A percentile compares a stretch with the other conserved stretches of the same genome.
These are phyloP conservation scores for Hemibagrus guttatus DNA, from an alignment of 2,797 vertebrate species.

Conservation along the genomic window DNA sequence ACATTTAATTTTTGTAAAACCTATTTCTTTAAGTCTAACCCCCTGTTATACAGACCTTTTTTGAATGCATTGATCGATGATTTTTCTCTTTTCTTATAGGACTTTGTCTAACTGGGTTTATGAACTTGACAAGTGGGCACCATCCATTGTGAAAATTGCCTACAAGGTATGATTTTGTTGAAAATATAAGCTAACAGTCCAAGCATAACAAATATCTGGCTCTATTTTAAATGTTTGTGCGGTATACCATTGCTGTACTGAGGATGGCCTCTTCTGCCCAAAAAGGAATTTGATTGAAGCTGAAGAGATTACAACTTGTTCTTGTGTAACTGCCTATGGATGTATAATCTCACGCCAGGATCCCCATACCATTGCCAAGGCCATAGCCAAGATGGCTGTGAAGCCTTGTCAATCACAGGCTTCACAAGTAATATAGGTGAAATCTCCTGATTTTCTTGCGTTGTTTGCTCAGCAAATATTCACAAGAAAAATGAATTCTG, in stretches of 20 bases:
- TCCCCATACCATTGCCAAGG: neutral
- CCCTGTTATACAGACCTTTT: neutral
- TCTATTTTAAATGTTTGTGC: neutral
- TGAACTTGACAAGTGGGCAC: constrained; percentile 91
- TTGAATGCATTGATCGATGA: neutral
- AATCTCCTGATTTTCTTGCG: neutral
- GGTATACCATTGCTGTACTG: neutral
- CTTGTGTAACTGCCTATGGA: neutral
- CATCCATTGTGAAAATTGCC: constrained; percentile 88
- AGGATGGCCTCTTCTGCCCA: neutral
- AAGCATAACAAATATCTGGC: neutral
- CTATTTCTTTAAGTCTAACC: neutral
- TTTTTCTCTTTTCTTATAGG: constrained; percentile 61
- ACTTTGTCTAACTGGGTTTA: constrained; percentile 90
- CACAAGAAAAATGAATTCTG: too few species aligned
- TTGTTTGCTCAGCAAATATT: neutral
- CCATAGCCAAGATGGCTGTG: neutral
- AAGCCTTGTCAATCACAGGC: neutral
- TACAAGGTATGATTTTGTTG: constrained; percentile 76
- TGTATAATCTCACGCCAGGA: constrained; percentile 3
- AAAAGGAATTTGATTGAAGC: neutral
- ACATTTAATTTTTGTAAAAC: neutral
- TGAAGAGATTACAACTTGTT: neutral
- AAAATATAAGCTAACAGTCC: neutral
- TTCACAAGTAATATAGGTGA: neutral